These are phyloP conservation scores for Oncorhynchus kisutch DNA, from an alignment of 2,113 vertebrate species.

Conservation along the genomic window DNA sequence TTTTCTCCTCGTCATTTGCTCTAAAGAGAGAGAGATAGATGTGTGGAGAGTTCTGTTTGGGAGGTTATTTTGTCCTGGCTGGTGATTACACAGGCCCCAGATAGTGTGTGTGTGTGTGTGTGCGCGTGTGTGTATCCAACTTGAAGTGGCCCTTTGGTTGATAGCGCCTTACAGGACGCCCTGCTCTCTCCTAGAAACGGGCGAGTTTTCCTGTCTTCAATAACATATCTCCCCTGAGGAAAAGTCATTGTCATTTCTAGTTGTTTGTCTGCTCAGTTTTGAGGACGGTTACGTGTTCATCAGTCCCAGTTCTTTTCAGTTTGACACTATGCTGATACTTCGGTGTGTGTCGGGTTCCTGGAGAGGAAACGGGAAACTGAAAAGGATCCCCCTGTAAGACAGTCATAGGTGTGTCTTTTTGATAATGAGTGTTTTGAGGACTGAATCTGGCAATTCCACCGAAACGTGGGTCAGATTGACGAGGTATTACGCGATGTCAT, in stretches of 20 bases:
- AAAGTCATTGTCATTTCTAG: slow-evolving; percentile 45
- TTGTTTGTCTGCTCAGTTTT: slow-evolving; percentile 46
- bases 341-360: not conserved
- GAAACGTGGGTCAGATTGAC: not conserved
- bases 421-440: not conserved
- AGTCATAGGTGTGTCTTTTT: not conserved
- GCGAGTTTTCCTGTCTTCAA: not conserved
- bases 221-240: slow-evolving; percentile 21
- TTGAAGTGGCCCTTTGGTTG: slow-evolving; percentile 55
- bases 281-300: slow-evolving; percentile 25
- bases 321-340: slow-evolving; percentile 3
- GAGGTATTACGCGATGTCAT: not conserved
- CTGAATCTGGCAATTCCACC: not conserved
- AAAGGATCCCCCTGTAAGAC: not conserved
- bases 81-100: slow-evolving; percentile 42
- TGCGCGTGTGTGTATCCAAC: slow-evolving; percentile 4
- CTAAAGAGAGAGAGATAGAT: slow-evolving; percentile 34
- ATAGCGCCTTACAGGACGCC: slow-evolving; percentile 37
- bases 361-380: not conserved
- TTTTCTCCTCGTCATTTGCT: slow-evolving; percentile 6
- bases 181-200: slow-evolving; percentile 34
- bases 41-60: slow-evolving; percentile 35
- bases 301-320: not conserved
- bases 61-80: slow-evolving; percentile 22
- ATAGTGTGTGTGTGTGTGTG: slow-evolving; percentile 17